A percentile compares a stretch with the other conserved stretches of the same genome.
Evolutionary conservation across 2,113 vertebrate genomes (phyloP).

Genomic region (Chlorocebus sabaeus): DNA sequence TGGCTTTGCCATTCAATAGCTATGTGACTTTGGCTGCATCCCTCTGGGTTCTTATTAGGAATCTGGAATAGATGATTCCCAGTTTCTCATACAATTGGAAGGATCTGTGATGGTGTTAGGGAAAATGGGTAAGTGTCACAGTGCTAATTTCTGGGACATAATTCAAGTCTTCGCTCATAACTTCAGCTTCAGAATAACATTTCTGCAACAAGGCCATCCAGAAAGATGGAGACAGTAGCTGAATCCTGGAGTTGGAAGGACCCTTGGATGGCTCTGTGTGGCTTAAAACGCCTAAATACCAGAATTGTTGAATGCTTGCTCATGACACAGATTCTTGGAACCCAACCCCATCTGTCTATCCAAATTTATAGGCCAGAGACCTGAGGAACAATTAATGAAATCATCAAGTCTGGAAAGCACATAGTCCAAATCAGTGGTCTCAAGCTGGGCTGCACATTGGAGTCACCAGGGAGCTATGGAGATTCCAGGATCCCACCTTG

Average conservation of each 20-base stretch:
- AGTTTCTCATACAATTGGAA: rapidly evolving
- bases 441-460: background rate
- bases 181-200: background rate
- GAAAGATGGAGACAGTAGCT: background rate
- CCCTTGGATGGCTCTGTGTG: background rate
- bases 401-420: background rate
- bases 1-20: background rate
- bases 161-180: background rate
- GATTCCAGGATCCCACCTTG: background rate
- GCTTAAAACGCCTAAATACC: background rate
- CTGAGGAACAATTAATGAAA: background rate
- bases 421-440: background rate
- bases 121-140: background rate
- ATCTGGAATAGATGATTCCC: background rate
- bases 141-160: background rate
- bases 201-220: background rate
- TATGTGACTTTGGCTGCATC: background rate
- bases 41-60: background rate
- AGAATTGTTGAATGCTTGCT: background rate
- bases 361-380: background rate
- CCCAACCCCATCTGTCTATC: background rate
- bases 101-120: too few species aligned
- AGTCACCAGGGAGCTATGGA: background rate
- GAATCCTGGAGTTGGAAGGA: background rate
- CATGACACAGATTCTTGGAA: background rate